Base-by-base conservation (phyloP, 2,797 vertebrate species). In the Neomorphus geoffroyi region DNA sequence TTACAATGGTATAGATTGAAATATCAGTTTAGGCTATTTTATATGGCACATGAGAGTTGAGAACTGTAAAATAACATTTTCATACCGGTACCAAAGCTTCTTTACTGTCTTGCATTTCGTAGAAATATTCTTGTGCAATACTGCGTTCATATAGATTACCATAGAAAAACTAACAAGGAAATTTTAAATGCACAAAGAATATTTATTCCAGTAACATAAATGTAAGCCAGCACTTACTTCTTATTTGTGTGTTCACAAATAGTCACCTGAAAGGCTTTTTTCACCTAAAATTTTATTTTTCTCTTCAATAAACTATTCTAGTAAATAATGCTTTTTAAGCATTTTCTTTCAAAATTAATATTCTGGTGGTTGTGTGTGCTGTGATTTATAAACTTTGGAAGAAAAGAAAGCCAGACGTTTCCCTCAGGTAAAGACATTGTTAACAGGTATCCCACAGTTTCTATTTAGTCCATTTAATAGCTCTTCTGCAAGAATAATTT, bases 401-500 rank as follows among this genome's bases (percentile, higher is more conserved):
- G 50, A 85, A 94, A 92, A 70, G 64, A 67, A 92, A 94, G 61
- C 23, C 82, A 94, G 77, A 88, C 51, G 0, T 73, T 90, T 64
- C 73, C 67, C 3, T 5, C 84, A 91, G 86, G 21, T 91, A 88
- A 96, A 88, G 66, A 83, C 35, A 41, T 94, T 94, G 79, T 96
- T 96, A 94, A 84, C 86, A 95, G 53, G 10, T 88, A 91, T 86
- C 91, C 91, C 41, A 87, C 66, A 60, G 92, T 94, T 95, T 88
- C 86, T 86, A 21, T 94, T 81, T 96, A 84, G 83, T 91, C 80
- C 73, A 66, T 93, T 92, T 94, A 96, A 94, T 92, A 35, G 39
- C n/a, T 93, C 28, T 90, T 84, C 86, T 84, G 81, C 41, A 94
- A 88, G 79, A 97, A 88, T 86, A 93, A 96, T 95, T 86, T 91